Conservation (phyloP, 2,797 vertebrate species). For the Cynodonichthys magdalenae region DNA sequence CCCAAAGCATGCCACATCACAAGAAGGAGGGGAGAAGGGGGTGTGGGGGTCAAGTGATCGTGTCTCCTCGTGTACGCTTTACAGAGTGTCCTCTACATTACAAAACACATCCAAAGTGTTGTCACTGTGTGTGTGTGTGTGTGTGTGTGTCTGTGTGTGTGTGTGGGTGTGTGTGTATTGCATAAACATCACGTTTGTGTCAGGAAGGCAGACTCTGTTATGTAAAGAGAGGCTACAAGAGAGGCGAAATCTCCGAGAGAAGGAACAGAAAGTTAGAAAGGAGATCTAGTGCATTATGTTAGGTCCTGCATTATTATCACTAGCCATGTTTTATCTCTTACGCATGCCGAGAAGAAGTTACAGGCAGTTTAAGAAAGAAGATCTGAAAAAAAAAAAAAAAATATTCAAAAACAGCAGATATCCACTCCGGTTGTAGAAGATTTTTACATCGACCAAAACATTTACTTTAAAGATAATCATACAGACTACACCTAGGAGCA, state of each 20-base stretch:
- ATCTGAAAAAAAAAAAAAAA: constrained; percentile 80
- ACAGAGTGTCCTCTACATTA: constrained; percentile 93
- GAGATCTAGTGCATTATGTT: constrained; percentile 80
- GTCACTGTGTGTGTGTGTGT: no score
- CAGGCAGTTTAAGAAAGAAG: constrained; percentile 90
- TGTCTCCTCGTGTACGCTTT: constrained; percentile 93
- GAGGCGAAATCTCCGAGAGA: constrained; percentile 71
- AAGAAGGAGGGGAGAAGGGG: constrained; percentile 69
- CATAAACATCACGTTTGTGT: constrained; percentile 96
- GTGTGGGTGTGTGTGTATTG: constrained; percentile 75
- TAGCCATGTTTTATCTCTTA: constrained; percentile 81
- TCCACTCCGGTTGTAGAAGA: constrained; percentile 94
- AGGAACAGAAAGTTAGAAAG: constrained; percentile 43
- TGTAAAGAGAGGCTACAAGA: constrained; percentile 79
- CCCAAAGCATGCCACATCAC: constrained; percentile 94
- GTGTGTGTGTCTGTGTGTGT: no score
- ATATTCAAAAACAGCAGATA: constrained; percentile 89
- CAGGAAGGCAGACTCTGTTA: constrained; percentile 91
- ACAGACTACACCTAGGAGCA: constrained; percentile 79
- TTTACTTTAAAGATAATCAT: constrained; percentile 74
- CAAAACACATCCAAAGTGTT: constrained; percentile 83
- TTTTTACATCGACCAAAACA: constrained; percentile 93
- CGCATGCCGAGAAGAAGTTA: constrained; percentile 94
- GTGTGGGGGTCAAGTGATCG: constrained; percentile 89
- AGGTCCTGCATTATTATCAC: constrained; percentile 82